phyloP scores from a whole-genome alignment of 2,888 invertebrate species.

The Aphidius colemani region DNA sequence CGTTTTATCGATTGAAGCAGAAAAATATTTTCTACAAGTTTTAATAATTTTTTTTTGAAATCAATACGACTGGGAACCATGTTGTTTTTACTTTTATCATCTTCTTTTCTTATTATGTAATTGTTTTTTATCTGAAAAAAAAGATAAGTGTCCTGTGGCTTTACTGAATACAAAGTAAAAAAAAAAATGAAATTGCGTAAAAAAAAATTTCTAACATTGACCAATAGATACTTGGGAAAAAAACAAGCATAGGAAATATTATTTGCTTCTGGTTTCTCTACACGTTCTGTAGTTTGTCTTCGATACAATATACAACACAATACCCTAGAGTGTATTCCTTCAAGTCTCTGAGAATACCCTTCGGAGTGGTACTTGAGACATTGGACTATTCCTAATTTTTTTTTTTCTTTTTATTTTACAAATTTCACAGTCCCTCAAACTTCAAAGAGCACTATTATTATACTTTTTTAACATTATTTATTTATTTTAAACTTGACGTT shows the following conservation, averaged over 20 bases:
- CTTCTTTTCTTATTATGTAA: too few relatives aligned
- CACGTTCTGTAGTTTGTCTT: conserved; percentile 32
- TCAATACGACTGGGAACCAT: neutral
- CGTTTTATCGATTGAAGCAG: conserved; percentile 2
- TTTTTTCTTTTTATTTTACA: conserved; percentile 18
- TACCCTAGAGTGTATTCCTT: too few relatives aligned
- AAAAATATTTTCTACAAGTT: neutral
- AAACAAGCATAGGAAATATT: neutral
- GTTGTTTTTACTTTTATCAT: too few relatives aligned
- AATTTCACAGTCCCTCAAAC: conserved; percentile 25
- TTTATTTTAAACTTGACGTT: conserved; percentile 5
- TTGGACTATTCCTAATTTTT: conserved; percentile 18
- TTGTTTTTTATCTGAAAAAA: too few relatives aligned
- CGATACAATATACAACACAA: conserved; percentile 25
- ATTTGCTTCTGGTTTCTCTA: conserved; percentile 17
- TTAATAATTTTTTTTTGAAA: neutral
- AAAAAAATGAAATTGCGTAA: neutral
- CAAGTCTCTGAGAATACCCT: neutral
- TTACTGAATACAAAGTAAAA: neutral
- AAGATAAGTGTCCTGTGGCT: neutral
- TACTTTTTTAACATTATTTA: neutral
- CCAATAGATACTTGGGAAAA: conserved; percentile 2
- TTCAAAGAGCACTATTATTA: conserved; percentile 24
- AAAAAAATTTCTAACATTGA: neutral
- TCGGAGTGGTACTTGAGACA: conserved; percentile 11